Conservation (phyloP, 2,113 vertebrate species). For the Nothobranchius kuhntae region DNA sequence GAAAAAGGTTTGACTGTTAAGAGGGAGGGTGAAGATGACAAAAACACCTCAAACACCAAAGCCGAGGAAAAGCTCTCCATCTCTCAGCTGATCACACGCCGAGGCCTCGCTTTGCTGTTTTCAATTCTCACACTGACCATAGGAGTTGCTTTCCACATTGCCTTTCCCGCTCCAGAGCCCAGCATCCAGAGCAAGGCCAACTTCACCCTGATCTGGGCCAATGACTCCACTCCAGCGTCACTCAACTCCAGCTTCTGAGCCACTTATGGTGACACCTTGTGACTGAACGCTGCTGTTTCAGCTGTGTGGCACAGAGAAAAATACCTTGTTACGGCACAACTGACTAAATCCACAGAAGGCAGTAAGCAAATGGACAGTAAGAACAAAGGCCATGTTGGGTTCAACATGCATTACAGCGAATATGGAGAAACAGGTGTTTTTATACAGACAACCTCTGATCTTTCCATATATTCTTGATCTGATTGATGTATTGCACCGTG, state of each 20-base stretch:
- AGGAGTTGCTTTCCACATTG: constrained; percentile 61
- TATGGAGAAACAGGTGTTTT: constrained; percentile 23
- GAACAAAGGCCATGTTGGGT: constrained; percentile 24
- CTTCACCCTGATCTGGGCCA: constrained; percentile 62
- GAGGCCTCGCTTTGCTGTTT: constrained; percentile 59
- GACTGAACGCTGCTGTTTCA: background rate
- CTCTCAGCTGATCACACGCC: constrained; percentile 70
- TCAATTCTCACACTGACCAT: constrained; percentile 47
- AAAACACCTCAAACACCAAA: constrained; percentile 14
- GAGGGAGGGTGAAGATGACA: constrained; percentile 29
- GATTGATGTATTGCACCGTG: constrained; percentile 27
- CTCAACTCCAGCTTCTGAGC: constrained; percentile 42
- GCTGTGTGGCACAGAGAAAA: background rate
- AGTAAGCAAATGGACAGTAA: constrained; percentile 17
- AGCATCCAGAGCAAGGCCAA: constrained; percentile 42
- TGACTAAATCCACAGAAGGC: constrained; percentile 27
- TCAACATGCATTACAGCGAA: background rate
- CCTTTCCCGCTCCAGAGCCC: constrained; percentile 58
- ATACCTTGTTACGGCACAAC: background rate
- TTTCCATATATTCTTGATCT: constrained; percentile 4
- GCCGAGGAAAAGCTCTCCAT: constrained; percentile 47
- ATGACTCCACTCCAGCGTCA: constrained; percentile 49
- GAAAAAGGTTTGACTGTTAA: background rate
- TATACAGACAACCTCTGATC: constrained; percentile 27
- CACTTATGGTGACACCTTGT: background rate